Conservation (phyloP, 2,888 invertebrate species). For the Conus canariensis region DNA sequence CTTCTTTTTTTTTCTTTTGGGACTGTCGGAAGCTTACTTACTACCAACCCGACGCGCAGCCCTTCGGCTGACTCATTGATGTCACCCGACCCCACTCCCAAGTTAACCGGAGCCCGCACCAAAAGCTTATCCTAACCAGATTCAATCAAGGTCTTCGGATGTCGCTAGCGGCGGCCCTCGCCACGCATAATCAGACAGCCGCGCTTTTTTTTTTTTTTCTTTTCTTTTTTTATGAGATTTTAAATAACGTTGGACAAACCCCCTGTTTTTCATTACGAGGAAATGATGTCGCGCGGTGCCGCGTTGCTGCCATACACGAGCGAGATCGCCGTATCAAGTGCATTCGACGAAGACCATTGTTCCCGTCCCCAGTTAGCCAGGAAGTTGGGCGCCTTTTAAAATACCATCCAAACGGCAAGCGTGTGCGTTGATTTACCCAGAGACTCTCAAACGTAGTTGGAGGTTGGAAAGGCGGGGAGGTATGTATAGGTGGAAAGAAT, state of each 20-base stretch:
- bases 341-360: neutral
- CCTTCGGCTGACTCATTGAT: too few species aligned
- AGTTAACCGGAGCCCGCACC: too few species aligned
- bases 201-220: too few species aligned
- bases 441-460: neutral
- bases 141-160: neutral
- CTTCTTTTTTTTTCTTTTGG: too few species aligned
- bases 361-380: neutral
- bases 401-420: too few species aligned
- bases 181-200: too few species aligned
- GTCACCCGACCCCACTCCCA: too few species aligned
- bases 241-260: slow-evolving; percentile 2
- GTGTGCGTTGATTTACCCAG: too few species aligned
- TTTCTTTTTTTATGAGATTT: neutral
- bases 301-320: neutral
- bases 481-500: too few species aligned
- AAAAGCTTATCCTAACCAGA: too few species aligned
- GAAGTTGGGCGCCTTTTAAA: neutral
- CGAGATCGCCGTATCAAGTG: slow-evolving; percentile 8
- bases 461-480: neutral
- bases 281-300: slow-evolving; percentile 11
- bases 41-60: too few species aligned
- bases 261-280: slow-evolving; percentile 4
- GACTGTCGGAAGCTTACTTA: too few species aligned
- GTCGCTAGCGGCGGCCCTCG: neutral